A percentile compares a stretch with the other conserved stretches of the same genome.
Evolutionary conservation across 2,797 vertebrate genomes (phyloP).

Genomic region (Acipenser ruthenus): DNA sequence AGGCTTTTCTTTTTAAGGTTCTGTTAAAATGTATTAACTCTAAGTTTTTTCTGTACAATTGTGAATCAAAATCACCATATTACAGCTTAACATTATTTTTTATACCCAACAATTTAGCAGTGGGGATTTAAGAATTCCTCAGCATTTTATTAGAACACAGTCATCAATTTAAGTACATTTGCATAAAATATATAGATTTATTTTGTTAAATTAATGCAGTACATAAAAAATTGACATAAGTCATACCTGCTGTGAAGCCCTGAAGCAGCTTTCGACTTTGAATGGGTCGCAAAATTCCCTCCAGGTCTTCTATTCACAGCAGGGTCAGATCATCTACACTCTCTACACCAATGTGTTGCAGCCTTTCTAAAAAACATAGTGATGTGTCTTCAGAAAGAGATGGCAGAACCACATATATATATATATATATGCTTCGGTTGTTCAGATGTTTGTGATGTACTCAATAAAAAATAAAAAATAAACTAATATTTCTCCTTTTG

Average conservation of each 20-base stretch:
- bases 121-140: background rate
- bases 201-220: background rate
- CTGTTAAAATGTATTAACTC: too few relatives aligned
- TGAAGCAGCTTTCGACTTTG: slow-evolving; percentile 10
- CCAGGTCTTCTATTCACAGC: background rate
- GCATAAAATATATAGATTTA: background rate
- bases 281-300: background rate
- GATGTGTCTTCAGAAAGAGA: background rate
- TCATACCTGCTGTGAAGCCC: slow-evolving; percentile 9
- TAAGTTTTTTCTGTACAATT: too few relatives aligned
- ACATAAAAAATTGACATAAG: slow-evolving; percentile 4
- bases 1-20: too few relatives aligned
- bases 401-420: background rate
- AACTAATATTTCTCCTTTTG: too few relatives aligned
- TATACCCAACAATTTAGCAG: background rate
- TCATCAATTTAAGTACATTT: background rate
- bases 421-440: too few relatives aligned
- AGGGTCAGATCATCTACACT: background rate
- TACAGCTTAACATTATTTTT: slow-evolving; percentile 6
- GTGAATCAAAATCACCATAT: background rate
- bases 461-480: too few relatives aligned
- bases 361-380: background rate
- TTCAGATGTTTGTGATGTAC: too few relatives aligned
- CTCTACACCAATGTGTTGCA: background rate
- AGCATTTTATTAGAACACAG: slow-evolving; percentile 1